phyloP scores from a whole-genome alignment of 2,113 vertebrate species.

The Chauna torquata region DNA sequence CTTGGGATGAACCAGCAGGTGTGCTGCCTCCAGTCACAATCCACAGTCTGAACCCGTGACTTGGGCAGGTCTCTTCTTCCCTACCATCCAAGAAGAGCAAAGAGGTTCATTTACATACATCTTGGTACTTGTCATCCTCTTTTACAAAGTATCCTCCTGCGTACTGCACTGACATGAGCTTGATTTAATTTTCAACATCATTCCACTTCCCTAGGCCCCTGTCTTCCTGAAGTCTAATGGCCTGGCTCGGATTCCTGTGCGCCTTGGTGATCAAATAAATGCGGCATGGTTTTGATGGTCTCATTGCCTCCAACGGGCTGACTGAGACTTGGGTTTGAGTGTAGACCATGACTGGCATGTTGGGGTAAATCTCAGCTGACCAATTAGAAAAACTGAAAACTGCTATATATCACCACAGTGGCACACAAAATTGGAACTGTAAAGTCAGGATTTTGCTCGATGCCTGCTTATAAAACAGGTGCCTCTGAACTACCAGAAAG shows the following conservation, averaged over 20 bases:
- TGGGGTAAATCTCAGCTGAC: neutral
- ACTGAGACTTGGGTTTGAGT: neutral
- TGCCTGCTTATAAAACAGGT: neutral
- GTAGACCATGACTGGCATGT: neutral
- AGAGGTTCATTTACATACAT: neutral
- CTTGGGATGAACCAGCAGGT: neutral
- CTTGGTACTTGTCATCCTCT: neutral
- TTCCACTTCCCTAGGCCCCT: neutral
- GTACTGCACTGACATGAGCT: neutral
- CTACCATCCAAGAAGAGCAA: neutral
- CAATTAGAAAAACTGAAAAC: neutral
- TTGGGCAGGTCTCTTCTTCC: neutral
- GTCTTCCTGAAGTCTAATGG: rapidly evolving
- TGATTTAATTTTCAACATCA: neutral
- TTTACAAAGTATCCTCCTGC: neutral
- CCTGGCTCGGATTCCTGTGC: neutral
- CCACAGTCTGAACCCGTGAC: neutral
- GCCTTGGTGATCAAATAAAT: neutral
- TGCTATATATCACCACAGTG: neutral
- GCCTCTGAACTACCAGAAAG: neutral
- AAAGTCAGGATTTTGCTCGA: neutral
- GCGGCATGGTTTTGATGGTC: neutral
- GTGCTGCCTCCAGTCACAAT: neutral
- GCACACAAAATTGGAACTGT: neutral
- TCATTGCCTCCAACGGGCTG: neutral